Percentiles rank a stretch among this genome's conserved stretches.
Evolutionary conservation across 2,797 vertebrate species (phyloP).

Genomic region (Anguilla anguilla): DNA sequence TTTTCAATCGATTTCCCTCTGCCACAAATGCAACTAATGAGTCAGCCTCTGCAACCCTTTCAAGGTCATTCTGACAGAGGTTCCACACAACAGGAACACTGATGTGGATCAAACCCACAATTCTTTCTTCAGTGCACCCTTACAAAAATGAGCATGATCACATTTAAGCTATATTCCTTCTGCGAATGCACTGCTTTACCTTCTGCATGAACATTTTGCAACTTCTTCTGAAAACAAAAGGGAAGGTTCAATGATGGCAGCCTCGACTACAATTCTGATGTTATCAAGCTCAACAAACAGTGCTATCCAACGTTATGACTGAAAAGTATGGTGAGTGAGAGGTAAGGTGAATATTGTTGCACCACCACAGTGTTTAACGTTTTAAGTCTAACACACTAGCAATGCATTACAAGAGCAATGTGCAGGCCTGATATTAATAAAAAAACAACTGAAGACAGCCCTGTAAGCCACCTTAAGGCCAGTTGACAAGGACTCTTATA

Average conservation of each 20-base stretch:
- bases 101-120: not conserved
- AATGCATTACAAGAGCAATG: not conserved
- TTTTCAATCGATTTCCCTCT: not conserved
- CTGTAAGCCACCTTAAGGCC: not conserved
- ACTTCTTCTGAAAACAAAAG: not conserved
- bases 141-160: not conserved
- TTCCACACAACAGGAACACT: not conserved
- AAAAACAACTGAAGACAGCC: not conserved
- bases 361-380: not conserved
- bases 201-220: slow-evolving; percentile 12
- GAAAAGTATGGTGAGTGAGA: not conserved
- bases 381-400: not conserved
- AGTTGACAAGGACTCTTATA: not conserved
- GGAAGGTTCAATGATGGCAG: slow-evolving; percentile 15
- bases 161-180: slow-evolving; percentile 16
- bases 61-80: not conserved
- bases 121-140: not conserved
- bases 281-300: not conserved
- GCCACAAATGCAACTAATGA: not conserved
- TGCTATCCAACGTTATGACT: not conserved
- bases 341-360: not conserved
- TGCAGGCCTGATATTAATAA: not conserved
- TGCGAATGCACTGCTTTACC: not conserved
- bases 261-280: not conserved
- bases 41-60: not conserved